Evolutionary conservation across 2,797 vertebrate species (phyloP).

Genomic region (Jordanella pulchra): DNA sequence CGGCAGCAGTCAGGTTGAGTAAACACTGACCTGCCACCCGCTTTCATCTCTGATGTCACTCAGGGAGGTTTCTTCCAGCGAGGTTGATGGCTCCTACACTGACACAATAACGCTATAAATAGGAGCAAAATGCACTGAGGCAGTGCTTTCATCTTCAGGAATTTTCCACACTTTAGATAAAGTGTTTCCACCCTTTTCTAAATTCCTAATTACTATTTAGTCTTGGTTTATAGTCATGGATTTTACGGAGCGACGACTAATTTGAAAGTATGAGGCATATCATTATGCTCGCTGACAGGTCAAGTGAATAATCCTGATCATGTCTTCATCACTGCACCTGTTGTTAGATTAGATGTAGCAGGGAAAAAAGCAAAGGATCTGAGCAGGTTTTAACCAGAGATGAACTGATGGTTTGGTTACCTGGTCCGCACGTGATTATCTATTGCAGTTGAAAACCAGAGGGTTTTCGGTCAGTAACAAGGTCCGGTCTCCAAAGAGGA

Average conservation of each 20-base stretch:
- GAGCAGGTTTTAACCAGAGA: no score
- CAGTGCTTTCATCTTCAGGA: slow-evolving; percentile 51
- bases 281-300: neutral
- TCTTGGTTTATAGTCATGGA: slow-evolving; percentile 9
- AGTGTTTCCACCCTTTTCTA: slow-evolving; percentile 24
- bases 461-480: no score
- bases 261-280: slow-evolving; percentile 4
- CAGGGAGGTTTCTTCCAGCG: slow-evolving; percentile 39
- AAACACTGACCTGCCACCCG: slow-evolving; percentile 48
- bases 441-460: no score
- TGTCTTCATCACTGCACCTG: neutral
- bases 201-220: slow-evolving; percentile 30
- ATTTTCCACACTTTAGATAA: slow-evolving; percentile 34
- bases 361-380: neutral
- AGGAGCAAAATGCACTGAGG: slow-evolving; percentile 44
- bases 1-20: slow-evolving; percentile 16
- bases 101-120: slow-evolving; percentile 55
- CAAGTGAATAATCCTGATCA: neutral
- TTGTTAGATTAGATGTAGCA: neutral
- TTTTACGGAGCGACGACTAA: slow-evolving; percentile 15
- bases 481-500: no score
- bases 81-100: slow-evolving; percentile 44
- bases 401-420: no score
- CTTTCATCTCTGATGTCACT: slow-evolving; percentile 48
- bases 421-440: no score